Percentiles rank a stretch among this genome's conserved stretches.
Conservation (phyloP, 1,140 invertebrate species). For the Anastrepha ludens region DNA sequence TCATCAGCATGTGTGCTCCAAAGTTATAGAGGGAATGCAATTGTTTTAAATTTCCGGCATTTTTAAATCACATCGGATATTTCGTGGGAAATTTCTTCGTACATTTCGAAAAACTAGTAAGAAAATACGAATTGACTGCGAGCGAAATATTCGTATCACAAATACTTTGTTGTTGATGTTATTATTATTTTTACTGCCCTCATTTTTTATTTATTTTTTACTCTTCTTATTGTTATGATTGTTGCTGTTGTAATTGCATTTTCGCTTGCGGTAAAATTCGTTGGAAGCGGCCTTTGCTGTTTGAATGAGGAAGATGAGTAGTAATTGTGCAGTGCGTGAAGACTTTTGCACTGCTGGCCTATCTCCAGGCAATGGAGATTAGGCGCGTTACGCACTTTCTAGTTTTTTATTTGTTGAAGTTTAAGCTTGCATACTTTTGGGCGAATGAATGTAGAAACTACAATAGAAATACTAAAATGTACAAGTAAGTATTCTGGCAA, state of each 20-base stretch:
- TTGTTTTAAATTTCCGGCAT: neutral
- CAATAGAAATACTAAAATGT: neutral
- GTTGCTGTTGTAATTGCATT: neutral
- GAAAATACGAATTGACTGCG: neutral
- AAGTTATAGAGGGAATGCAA: too few species aligned
- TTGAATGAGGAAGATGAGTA: neutral
- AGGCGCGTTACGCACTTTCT: slow-evolving; percentile 29
- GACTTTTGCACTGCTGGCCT: neutral
- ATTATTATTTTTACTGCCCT: neutral
- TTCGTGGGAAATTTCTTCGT: neutral
- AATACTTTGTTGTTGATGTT: neutral
- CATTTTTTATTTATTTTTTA: neutral
- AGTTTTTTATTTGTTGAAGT: neutral
- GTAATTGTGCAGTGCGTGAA: neutral
- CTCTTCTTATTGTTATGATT: neutral
- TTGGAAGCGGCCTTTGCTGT: neutral
- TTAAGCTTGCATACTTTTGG: neutral
- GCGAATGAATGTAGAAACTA: neutral
- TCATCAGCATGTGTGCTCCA: too few species aligned
- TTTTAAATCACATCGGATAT: neutral
- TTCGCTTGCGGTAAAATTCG: slow-evolving; percentile 8
- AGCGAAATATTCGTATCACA: neutral
- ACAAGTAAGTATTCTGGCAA: neutral
- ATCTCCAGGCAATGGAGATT: neutral
- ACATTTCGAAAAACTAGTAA: neutral